These are phyloP conservation scores for Sarcophaga variegata DNA, from an alignment of 2,888 invertebrate genomes.

Conservation along the genomic window DNA sequence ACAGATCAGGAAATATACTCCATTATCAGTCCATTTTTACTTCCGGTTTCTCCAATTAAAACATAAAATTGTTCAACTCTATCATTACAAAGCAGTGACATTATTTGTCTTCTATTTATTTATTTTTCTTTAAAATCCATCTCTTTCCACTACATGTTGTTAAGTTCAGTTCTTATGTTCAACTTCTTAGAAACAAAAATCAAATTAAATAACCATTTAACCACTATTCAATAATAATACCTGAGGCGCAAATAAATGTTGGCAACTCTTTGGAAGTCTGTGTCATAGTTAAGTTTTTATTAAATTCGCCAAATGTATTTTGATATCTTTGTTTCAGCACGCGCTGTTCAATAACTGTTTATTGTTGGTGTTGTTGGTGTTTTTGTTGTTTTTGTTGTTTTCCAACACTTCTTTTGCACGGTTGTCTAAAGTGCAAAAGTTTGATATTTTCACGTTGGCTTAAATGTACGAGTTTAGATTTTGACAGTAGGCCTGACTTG, in stretches of 20 bases:
- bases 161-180: not conserved
- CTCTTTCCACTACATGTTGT: no score
- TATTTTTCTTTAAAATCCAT: no score
- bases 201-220: not conserved
- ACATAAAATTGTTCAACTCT: no score
- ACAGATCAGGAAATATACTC: no score
- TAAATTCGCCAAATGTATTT: conserved; percentile 43
- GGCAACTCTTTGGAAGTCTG: conserved; percentile 25
- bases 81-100: no score
- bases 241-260: conserved; percentile 9
- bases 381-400: conserved; percentile 1
- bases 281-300: conserved; percentile 38
- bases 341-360: conserved; percentile 46
- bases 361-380: not conserved
- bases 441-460: conserved; percentile 37
- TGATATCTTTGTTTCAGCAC: conserved; percentile 58
- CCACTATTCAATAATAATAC: not conserved
- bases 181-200: not conserved
- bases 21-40: no score
- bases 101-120: no score
- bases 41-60: no score
- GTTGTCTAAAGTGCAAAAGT: conserved; percentile 29
- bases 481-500: conserved; percentile 70
- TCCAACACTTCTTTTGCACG: not conserved
- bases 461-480: conserved; percentile 44